Conservation (phyloP, 2,113 vertebrate genomes). For the Setophaga petechia region DNA sequence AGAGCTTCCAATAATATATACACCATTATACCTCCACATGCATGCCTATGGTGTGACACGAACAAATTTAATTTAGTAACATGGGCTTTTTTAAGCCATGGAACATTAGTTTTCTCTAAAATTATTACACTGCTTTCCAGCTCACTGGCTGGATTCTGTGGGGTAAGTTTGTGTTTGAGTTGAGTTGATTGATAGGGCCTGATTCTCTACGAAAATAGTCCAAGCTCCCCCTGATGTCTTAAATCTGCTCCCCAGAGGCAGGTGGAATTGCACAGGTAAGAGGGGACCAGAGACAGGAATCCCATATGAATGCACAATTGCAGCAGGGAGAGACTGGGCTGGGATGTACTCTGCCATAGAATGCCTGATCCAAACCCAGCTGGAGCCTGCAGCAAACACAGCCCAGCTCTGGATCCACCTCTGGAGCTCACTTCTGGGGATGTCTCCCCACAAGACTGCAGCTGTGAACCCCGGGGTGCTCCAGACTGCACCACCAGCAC, state of each 20-base stretch:
- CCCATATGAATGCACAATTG: accelerated
- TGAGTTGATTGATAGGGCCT: background rate
- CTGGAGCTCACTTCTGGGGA: background rate
- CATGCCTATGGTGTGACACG: background rate
- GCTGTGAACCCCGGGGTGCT: no score
- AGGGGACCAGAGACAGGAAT: background rate
- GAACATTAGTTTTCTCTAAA: background rate
- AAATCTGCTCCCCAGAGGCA: background rate
- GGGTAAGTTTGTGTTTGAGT: background rate
- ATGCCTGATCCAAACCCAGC: background rate
- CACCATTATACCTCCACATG: background rate
- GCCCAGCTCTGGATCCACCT: background rate
- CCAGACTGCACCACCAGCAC: background rate
- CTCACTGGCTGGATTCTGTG: background rate
- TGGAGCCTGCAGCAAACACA: background rate
- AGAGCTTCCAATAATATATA: background rate
- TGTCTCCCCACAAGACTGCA: background rate
- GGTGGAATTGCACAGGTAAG: background rate
- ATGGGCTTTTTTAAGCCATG: background rate
- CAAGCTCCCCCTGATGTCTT: background rate
- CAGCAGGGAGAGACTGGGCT: background rate
- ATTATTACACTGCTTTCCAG: background rate
- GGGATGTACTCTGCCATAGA: background rate
- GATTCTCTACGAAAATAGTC: background rate
- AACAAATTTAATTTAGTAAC: background rate